Conservation (phyloP, 1,140 invertebrate genomes). For the Prorops nasuta region DNA sequence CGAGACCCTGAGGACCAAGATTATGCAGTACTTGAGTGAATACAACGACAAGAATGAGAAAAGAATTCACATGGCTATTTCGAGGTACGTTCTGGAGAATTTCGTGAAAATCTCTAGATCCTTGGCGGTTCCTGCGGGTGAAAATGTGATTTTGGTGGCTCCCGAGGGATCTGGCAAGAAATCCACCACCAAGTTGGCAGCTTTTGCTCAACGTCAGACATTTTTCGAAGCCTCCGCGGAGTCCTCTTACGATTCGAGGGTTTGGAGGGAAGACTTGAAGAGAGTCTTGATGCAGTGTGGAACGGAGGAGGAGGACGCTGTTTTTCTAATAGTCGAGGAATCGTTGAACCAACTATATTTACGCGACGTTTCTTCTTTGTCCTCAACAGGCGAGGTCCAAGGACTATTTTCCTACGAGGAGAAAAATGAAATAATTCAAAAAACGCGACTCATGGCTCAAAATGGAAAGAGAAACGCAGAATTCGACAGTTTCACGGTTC, state of each 20-base stretch:
- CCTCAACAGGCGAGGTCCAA: constrained; percentile 66
- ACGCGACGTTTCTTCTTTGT: constrained; percentile 62
- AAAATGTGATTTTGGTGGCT: constrained; percentile 58
- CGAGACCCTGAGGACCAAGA: constrained; percentile 59
- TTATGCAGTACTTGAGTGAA: constrained; percentile 60
- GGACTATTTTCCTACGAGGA: constrained; percentile 65
- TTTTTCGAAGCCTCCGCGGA: constrained; percentile 63
- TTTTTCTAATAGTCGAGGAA: constrained; percentile 64
- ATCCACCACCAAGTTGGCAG: constrained; percentile 61
- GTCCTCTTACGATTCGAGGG: constrained; percentile 55
- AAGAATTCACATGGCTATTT: constrained; percentile 66
- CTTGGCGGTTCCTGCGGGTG: constrained; percentile 58
- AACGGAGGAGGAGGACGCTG: constrained; percentile 56
- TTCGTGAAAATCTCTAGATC: constrained; percentile 64
- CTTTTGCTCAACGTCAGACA: constrained; percentile 60
- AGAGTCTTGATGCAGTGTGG: constrained; percentile 60
- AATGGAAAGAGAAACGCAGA: constrained; percentile 57
- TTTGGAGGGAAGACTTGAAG: constrained; percentile 67
- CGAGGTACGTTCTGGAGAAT: constrained; percentile 64
- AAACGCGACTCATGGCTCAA: constrained; percentile 51
- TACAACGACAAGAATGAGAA: constrained; percentile 64
- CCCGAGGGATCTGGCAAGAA: constrained; percentile 66
- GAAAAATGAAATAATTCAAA: constrained; percentile 61
- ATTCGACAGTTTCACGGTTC: constrained; percentile 59
- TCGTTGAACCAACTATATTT: constrained; percentile 64